Base-by-base conservation (phyloP, 1,140 invertebrate species). In the Bombus impatiens region DNA sequence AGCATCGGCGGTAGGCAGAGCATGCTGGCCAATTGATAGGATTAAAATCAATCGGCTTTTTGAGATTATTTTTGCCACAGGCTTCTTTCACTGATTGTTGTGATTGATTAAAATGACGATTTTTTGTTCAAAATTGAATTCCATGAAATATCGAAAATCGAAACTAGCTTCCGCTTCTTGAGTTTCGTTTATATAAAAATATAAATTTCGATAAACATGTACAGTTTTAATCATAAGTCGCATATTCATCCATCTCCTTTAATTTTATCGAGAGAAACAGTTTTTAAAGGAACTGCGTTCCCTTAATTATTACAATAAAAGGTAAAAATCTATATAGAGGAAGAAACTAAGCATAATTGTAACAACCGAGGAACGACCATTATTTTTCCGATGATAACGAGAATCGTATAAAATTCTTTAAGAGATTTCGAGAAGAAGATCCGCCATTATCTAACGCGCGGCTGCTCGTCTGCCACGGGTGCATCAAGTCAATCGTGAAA, bases 11-110 rank as follows among this genome's bases (percentile, higher is more conserved):
- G 62, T 68, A 1, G 42, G n/a, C 1, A 5, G 62, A 76, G 68
- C 28, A 40, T 1, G 35, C 80, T 6, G 12, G 12, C 40, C 70
- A 83, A 83, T 89, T 82, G 87, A 89, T 84, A 78, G 37, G 18
- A 12, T n/a, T 42, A 78, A 77, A 42, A 57, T 77, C 40, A 28
- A 32, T 65, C 32, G 32, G 65, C 8, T 10, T 62, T 62, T 62
- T 53, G 18, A 62, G 9, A 37, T 25, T 37, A 37, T 22, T 35
- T 35, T 35, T 68, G 35, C 3, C 22, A 2, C 18, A 10, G 67
- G 9, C 5, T 35, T 37, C 22, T 9, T 22, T 22, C 47, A 22
- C 18, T 53, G 47, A 53, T 53, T 8, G 47, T 53, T 22, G 18
- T 53, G 47, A 53, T 53, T 0, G 47, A 22, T 53, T 22, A 22